A percentile compares a stretch with the other conserved stretches of the same genome.
These are phyloP conservation scores for Nothobranchius furzeri DNA, from an alignment of 2,113 vertebrate species.

Conservation along the genomic window DNA sequence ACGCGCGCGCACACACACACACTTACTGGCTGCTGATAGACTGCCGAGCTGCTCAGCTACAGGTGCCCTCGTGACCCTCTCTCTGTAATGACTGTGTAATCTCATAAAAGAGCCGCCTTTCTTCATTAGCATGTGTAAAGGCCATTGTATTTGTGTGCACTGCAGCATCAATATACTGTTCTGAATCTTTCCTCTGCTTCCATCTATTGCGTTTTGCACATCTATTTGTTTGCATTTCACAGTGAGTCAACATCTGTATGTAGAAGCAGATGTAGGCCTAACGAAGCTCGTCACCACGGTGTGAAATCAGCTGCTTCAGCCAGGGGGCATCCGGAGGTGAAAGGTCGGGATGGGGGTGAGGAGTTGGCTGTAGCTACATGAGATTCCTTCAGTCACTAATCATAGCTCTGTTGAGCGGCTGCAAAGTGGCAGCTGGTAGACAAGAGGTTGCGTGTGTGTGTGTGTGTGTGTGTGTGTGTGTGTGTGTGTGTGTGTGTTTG, in stretches of 20 bases:
- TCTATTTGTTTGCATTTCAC: constrained; percentile 8
- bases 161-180: constrained; percentile 41
- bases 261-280: constrained; percentile 68
- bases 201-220: constrained; percentile 28
- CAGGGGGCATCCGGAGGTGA: constrained; percentile 45
- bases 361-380: constrained; percentile 61
- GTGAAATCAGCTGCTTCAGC: constrained; percentile 65
- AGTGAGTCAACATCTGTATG: constrained; percentile 10
- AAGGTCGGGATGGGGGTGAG: constrained; percentile 62
- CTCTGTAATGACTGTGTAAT: constrained; percentile 75
- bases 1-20: not conserved
- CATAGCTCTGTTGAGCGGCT: constrained; percentile 68
- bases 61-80: constrained; percentile 65
- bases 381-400: constrained; percentile 72
- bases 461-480: constrained; percentile 13
- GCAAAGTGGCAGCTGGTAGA: constrained; percentile 68
- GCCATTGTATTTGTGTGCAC: constrained; percentile 60
- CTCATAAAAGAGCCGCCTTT: constrained; percentile 66
- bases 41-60: constrained; percentile 56
- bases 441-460: constrained; percentile 46
- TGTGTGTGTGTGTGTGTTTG: constrained; percentile 15
- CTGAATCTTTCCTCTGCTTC: constrained; percentile 36
- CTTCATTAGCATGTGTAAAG: constrained; percentile 73
- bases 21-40: constrained; percentile 30
- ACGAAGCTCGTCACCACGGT: constrained; percentile 59